Percentiles rank a stretch among this genome's conserved stretches.
Evolutionary conservation across 1,140 invertebrate genomes (phyloP).

Genomic region (Galleria mellonella): DNA sequence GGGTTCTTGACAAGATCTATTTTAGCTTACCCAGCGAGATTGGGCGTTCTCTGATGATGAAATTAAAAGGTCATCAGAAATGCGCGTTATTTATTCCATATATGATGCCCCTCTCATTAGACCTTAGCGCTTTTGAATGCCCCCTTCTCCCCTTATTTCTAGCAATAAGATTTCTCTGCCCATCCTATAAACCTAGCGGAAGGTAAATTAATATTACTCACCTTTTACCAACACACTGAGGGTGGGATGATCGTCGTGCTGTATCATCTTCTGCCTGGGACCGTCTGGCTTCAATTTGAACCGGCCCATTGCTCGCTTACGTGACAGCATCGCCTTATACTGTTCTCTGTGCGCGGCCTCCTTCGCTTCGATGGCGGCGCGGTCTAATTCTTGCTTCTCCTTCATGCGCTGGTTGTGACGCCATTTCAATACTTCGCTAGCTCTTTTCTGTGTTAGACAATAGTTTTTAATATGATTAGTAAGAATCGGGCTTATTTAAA

Average conservation of each 20-base stretch:
- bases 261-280: constrained; percentile 76
- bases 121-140: no score
- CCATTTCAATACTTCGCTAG: constrained; percentile 80
- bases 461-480: not conserved
- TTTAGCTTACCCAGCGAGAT: no score
- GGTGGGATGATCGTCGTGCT: constrained; percentile 63
- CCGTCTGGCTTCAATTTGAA: constrained; percentile 54
- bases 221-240: constrained; percentile 75
- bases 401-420: constrained; percentile 75
- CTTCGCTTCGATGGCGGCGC: constrained; percentile 79
- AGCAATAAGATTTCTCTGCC: no score
- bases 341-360: constrained; percentile 79
- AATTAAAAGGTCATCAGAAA: no score
- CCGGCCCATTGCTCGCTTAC: constrained; percentile 78
- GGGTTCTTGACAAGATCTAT: no score
- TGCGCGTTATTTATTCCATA: no score
- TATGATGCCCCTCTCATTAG: no score
- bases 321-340: constrained; percentile 80
- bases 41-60: no score
- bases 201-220: no score
- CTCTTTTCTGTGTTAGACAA: constrained; percentile 81
- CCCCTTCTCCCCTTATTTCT: no score
- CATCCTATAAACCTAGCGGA: no score
- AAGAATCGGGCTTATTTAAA: no score
- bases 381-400: constrained; percentile 79